Evolutionary conservation across 2,113 vertebrate genomes (phyloP).

Genomic region (Psilopsiagon aymara): DNA sequence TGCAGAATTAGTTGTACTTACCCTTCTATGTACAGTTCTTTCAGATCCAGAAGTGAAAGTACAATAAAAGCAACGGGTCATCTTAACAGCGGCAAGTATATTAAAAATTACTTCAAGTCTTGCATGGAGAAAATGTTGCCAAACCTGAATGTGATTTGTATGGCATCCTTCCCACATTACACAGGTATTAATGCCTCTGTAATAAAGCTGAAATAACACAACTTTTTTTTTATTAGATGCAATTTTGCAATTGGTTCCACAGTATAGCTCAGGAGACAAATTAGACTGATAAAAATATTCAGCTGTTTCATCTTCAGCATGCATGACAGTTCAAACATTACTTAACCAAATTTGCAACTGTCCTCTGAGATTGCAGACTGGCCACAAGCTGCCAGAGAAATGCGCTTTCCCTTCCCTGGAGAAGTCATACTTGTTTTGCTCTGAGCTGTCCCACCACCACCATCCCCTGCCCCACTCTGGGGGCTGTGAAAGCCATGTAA

Average conservation of each 20-base stretch:
- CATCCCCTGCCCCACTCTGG: too few species aligned
- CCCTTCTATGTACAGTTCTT: background rate
- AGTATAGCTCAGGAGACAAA: background rate
- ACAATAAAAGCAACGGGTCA: background rate
- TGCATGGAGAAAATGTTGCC: background rate
- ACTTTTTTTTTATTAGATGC: background rate
- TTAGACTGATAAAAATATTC: background rate
- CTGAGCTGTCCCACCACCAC: background rate
- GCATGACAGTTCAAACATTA: background rate
- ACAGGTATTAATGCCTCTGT: background rate
- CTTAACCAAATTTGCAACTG: background rate
- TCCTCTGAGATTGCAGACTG: background rate
- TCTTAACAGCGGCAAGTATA: background rate
- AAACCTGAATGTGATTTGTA: background rate
- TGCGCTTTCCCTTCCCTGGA: background rate
- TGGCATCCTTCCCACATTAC: background rate
- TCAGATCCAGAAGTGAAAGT: background rate
- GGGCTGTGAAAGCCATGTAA: background rate
- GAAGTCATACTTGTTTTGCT: background rate
- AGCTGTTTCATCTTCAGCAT: background rate
- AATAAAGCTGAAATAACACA: background rate
- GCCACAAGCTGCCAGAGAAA: accelerated
- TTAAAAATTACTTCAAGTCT: slow-evolving; percentile 7
- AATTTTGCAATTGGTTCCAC: slow-evolving; percentile 47
- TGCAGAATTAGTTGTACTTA: background rate